phyloP scores from a whole-genome alignment of 2,113 vertebrate genomes.

The Semicossyphus pulcher region DNA sequence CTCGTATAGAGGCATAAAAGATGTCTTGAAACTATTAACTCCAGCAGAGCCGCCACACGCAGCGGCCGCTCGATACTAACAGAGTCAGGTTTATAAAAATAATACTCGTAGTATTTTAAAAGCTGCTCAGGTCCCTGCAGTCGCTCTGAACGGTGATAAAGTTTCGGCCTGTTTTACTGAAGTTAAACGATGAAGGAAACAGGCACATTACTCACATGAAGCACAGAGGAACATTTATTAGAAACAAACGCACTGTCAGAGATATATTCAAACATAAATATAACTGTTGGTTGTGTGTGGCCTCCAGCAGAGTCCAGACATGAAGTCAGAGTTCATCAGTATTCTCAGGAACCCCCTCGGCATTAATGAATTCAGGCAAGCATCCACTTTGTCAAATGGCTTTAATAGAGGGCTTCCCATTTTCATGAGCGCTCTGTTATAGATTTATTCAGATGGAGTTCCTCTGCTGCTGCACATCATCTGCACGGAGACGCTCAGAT shows the following conservation, averaged over 20 bases:
- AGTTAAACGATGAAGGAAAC: slow-evolving; percentile 32
- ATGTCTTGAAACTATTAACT: slow-evolving; percentile 55
- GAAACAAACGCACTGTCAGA: slow-evolving; percentile 29
- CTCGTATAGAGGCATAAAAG: slow-evolving; percentile 36
- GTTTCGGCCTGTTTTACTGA: slow-evolving; percentile 19
- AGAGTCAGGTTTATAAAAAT: slow-evolving; percentile 35
- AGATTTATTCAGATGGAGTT: slow-evolving; percentile 72
- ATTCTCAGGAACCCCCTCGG: slow-evolving; percentile 62
- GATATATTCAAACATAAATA: too few relatives aligned
- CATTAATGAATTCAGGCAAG: slow-evolving; percentile 72
- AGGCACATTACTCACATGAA: slow-evolving; percentile 6
- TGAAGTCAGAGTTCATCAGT: slow-evolving; percentile 64
- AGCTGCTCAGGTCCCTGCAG: not conserved
- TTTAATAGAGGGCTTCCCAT: slow-evolving; percentile 72
- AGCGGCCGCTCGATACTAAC: slow-evolving; percentile 42
- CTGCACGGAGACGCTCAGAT: slow-evolving; percentile 46
- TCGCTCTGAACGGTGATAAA: too few relatives aligned
- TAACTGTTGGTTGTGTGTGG: slow-evolving; percentile 28
- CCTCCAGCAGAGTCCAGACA: slow-evolving; percentile 21
- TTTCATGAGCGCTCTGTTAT: slow-evolving; percentile 70
- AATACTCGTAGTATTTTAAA: slow-evolving; percentile 27
- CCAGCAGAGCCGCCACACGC: slow-evolving; percentile 2
- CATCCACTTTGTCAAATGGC: slow-evolving; percentile 77
- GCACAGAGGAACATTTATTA: not conserved
- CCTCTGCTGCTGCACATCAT: slow-evolving; percentile 63